phyloP scores from a whole-genome alignment of 2,113 vertebrate genomes.

The Chascanopsetta lugubris region DNA sequence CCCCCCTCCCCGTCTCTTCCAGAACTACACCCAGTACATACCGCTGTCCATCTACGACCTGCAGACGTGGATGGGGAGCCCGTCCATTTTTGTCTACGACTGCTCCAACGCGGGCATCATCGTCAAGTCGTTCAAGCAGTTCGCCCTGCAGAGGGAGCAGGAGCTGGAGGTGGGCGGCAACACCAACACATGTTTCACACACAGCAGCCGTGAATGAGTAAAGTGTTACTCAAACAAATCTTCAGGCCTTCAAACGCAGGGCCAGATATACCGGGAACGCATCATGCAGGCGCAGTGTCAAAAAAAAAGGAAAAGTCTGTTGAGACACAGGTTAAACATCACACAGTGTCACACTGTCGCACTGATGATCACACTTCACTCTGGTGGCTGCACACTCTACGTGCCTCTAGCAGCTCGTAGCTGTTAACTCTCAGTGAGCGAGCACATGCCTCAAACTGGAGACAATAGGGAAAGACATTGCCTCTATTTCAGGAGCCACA shows the following conservation, averaged over 20 bases:
- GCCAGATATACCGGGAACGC: no score
- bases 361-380: no score
- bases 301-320: no score
- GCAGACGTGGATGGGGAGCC: slow-evolving; percentile 99
- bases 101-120: slow-evolving; percentile 97
- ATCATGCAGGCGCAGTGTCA: no score
- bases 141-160: slow-evolving; percentile 96
- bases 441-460: no score
- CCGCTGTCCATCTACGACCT: slow-evolving; percentile 98
- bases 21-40: slow-evolving; percentile 99
- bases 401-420: no score
- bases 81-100: slow-evolving; percentile 98
- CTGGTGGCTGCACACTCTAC: no score
- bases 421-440: no score
- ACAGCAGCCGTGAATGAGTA: neutral
- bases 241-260: no score
- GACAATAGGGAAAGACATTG: neutral
- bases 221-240: no score
- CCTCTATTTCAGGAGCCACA: neutral
- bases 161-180: slow-evolving; percentile 91
- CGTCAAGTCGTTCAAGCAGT: slow-evolving; percentile 98
- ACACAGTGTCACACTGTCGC: no score
- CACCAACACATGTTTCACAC: neutral
- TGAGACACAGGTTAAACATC: no score
- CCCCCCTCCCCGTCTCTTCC: neutral